These are phyloP conservation scores for Ambastaia sidthimunki DNA, from an alignment of 2,797 vertebrate species.

Conservation along the genomic window DNA sequence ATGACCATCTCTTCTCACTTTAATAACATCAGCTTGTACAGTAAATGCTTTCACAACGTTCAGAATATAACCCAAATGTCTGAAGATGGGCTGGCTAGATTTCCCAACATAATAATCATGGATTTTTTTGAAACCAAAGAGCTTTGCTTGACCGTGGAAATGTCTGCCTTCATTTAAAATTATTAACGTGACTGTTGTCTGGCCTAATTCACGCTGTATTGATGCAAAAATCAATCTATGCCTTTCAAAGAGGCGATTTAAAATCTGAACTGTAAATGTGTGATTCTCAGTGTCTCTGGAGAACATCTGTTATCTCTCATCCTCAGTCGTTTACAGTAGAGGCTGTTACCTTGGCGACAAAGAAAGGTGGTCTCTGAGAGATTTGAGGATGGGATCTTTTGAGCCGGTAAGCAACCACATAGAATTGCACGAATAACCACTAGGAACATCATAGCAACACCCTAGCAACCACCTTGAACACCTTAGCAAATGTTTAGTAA, in stretches of 20 bases:
- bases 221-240: slow-evolving; percentile 1
- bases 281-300: slow-evolving; percentile 40
- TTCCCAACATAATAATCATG: slow-evolving; percentile 67
- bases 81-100: slow-evolving; percentile 51
- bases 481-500: too few species aligned
- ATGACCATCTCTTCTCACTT: slow-evolving; percentile 55
- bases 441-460: too few species aligned
- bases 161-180: slow-evolving; percentile 29
- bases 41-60: slow-evolving; percentile 66
- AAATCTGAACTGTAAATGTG: slow-evolving; percentile 44
- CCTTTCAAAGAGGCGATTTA: neutral
- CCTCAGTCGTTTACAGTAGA: slow-evolving; percentile 45
- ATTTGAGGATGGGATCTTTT: neutral
- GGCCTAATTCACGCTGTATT: slow-evolving; percentile 1
- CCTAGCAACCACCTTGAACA: too few species aligned
- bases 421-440: too few species aligned
- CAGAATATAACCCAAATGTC: slow-evolving; percentile 66
- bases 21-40: slow-evolving; percentile 63
- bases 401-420: too few species aligned
- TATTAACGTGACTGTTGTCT: neutral
- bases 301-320: slow-evolving; percentile 29
- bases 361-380: slow-evolving; percentile 62
- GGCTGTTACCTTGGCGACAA: slow-evolving; percentile 74
- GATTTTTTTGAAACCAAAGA: slow-evolving; percentile 60
- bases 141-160: slow-evolving; percentile 26